phyloP scores from a whole-genome alignment of 2,797 vertebrate genomes.

The Sphenodon punctatus region DNA sequence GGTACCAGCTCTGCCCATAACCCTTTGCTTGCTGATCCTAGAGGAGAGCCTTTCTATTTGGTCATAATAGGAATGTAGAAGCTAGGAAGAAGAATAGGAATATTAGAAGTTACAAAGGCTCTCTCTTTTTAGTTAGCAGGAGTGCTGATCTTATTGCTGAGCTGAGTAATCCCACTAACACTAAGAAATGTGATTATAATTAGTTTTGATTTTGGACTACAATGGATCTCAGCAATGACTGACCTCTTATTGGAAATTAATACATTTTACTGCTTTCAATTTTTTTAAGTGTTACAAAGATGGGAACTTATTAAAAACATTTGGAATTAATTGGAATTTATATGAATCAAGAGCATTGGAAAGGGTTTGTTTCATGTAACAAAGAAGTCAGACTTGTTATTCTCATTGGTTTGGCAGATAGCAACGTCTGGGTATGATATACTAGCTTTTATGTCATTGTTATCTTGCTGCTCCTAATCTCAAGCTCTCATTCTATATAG shows the following conservation, averaged over 20 bases:
- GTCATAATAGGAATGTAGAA: neutral
- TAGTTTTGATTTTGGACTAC: constrained; percentile 13
- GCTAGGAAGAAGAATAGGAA: too few species aligned
- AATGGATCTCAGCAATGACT: neutral
- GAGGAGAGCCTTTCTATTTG: neutral
- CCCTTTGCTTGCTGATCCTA: neutral
- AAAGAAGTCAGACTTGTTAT: constrained; percentile 27
- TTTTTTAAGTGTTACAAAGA: constrained; percentile 31
- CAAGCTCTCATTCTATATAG: neutral
- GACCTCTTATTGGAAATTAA: neutral
- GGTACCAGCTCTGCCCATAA: neutral
- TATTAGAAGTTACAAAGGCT: neutral
- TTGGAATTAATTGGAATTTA: constrained; percentile 29
- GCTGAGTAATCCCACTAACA: neutral
- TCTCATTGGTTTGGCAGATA: neutral
- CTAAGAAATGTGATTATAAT: neutral
- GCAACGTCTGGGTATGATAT: neutral
- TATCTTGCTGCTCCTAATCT: neutral
- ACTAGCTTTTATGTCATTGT: neutral
- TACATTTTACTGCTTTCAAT: neutral
- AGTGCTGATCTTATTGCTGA: neutral
- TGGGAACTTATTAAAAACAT: constrained; percentile 9
- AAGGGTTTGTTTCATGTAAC: constrained; percentile 15
- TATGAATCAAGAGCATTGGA: neutral
- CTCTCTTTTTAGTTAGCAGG: neutral